phyloP scores from a whole-genome alignment of 2,113 vertebrate genomes.

The Sporophila hypoxantha region DNA sequence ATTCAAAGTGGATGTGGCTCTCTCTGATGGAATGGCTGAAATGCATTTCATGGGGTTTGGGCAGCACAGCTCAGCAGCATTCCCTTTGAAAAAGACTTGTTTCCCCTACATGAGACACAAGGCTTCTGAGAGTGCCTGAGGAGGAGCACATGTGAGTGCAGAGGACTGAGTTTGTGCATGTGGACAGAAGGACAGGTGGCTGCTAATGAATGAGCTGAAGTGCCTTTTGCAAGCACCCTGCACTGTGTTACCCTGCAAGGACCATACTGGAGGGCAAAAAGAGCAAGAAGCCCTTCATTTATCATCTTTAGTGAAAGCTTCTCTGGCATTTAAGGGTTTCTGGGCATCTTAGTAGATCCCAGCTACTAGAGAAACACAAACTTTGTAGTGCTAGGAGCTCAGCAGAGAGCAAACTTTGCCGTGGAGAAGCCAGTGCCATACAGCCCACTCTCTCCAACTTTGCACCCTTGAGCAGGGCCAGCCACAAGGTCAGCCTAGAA shows the following conservation, averaged over 20 bases:
- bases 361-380: not conserved
- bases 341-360: not conserved
- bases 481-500: not conserved
- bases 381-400: not conserved
- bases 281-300: not conserved
- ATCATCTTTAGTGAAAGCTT: not conserved
- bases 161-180: not conserved
- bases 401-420: not conserved
- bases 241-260: not conserved
- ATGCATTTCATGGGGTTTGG: not conserved
- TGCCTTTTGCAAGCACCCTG: not conserved
- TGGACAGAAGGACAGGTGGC: not conserved
- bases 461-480: not conserved
- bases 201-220: not conserved
- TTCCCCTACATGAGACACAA: not conserved
- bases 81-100: not conserved
- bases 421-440: not conserved
- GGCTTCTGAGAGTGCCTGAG: not conserved
- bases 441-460: not conserved
- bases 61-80: not conserved
- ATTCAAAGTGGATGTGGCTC: not conserved
- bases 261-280: not conserved
- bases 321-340: not conserved
- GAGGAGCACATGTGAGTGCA: not conserved
- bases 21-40: not conserved